Conservation (phyloP, 1,140 invertebrate species). For the Magallana angulata region DNA sequence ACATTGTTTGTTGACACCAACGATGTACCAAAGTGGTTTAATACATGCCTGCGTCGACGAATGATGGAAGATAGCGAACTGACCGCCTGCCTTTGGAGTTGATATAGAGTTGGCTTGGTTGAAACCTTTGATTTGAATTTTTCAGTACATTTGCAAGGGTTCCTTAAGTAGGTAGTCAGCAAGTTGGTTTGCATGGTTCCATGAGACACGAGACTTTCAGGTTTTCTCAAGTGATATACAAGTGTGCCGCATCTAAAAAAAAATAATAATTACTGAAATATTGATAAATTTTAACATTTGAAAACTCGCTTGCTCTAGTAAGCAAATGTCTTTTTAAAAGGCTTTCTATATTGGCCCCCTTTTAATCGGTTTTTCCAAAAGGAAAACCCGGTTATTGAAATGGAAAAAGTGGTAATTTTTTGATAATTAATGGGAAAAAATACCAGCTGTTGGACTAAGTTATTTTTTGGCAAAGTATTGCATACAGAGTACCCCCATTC, state of each 20-base stretch:
- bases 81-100: not conserved
- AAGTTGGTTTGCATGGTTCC: not conserved
- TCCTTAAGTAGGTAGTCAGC: not conserved
- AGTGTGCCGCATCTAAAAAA: slow-evolving; percentile 12
- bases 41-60: not conserved
- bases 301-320: no score
- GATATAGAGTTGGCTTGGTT: not conserved
- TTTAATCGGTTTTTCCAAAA: no score
- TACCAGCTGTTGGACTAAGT: no score
- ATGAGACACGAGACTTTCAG: not conserved
- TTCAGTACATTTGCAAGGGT: not conserved
- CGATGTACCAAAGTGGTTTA: not conserved
- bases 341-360: no score
- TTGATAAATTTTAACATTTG: no score
- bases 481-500: no score
- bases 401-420: no score
- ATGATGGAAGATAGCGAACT: not conserved
- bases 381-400: no score
- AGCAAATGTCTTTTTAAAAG: no score
- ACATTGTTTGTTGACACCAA: not conserved
- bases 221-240: not conserved
- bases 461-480: no score
- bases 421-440: no score
- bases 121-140: not conserved
- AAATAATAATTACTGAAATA: not conserved